A percentile compares a stretch with the other conserved stretches of the same genome.
These are phyloP conservation scores for Apamea monoglypha DNA, from an alignment of 2,888 invertebrate genomes.

Conservation along the genomic window DNA sequence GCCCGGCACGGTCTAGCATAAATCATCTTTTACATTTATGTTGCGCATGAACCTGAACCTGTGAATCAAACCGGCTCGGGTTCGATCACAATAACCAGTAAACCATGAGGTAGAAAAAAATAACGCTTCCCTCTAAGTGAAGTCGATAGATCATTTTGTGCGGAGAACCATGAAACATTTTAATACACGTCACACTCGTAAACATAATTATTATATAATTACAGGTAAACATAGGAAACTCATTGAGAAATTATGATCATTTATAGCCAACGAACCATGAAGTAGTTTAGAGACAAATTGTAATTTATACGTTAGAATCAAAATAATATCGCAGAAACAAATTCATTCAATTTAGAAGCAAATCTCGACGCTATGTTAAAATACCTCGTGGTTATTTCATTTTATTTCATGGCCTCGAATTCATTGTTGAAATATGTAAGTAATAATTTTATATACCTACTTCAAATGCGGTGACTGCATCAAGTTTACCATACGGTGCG, in stretches of 20 bases:
- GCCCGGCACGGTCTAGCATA: background rate
- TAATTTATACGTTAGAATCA: background rate
- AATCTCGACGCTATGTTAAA: conserved; percentile 36
- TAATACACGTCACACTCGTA: too few species aligned
- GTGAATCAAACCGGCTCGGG: background rate
- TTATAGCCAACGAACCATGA: conserved; percentile 31
- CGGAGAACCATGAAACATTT: background rate
- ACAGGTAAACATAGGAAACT: background rate
- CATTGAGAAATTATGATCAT: conserved; percentile 5
- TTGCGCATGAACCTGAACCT: background rate
- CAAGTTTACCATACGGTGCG: too few species aligned
- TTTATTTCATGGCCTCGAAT: conserved; percentile 10
- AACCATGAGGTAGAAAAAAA: background rate
- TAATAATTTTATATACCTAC: conserved; percentile 20
- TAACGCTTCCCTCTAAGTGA: background rate
- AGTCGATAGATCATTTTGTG: background rate
- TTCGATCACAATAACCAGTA: background rate
- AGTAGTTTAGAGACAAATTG: background rate
- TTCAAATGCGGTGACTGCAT: background rate
- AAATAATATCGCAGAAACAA: background rate
- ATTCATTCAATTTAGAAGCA: background rate
- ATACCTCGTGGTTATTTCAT: conserved; percentile 33
- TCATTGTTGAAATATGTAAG: conserved; percentile 35
- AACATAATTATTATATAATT: background rate
- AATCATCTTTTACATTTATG: background rate